Evolutionary conservation across 2,888 invertebrate species (phyloP).

Genomic region (Drosophila anceps): DNA sequence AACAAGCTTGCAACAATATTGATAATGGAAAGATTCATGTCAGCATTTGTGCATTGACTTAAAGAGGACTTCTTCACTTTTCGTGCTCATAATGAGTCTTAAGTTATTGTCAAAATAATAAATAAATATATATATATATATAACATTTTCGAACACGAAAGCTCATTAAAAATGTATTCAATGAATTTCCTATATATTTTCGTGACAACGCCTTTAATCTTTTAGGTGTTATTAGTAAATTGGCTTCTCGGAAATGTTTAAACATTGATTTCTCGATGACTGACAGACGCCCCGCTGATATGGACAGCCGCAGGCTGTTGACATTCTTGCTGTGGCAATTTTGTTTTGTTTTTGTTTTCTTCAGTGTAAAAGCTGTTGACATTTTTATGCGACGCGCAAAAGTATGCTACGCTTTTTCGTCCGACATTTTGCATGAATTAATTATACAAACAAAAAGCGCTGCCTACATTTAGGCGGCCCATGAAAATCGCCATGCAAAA

Average conservation of each 20-base stretch:
- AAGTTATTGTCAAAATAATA: not conserved
- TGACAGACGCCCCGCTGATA: constrained; percentile 33
- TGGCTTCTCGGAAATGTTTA: constrained; percentile 9
- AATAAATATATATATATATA: not conserved
- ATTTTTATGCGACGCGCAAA: constrained; percentile 24
- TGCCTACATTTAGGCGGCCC: constrained; percentile 18
- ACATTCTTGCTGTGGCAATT: constrained; percentile 18
- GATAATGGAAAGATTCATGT: not conserved
- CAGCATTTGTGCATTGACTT: not conserved
- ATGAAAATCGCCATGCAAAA: not conserved
- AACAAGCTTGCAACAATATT: constrained; percentile 12
- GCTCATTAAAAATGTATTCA: constrained; percentile 1
- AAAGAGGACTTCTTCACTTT: not conserved
- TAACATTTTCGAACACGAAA: not conserved
- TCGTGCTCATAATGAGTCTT: too few species aligned
- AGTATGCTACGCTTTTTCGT: constrained; percentile 33
- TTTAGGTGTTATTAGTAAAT: constrained; percentile 18
- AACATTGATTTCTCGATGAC: constrained; percentile 27
- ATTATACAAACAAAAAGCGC: constrained; percentile 29
- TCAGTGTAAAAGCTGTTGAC: constrained; percentile 30
- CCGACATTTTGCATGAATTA: not conserved
- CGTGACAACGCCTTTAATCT: constrained; percentile 7
- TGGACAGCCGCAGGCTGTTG: constrained; percentile 28
- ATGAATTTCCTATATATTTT: constrained; percentile 6
- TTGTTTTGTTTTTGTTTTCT: constrained; percentile 10